Evolutionary conservation across 2,797 vertebrate species (phyloP).

Genomic region (Scyliorhinus canicula): DNA sequence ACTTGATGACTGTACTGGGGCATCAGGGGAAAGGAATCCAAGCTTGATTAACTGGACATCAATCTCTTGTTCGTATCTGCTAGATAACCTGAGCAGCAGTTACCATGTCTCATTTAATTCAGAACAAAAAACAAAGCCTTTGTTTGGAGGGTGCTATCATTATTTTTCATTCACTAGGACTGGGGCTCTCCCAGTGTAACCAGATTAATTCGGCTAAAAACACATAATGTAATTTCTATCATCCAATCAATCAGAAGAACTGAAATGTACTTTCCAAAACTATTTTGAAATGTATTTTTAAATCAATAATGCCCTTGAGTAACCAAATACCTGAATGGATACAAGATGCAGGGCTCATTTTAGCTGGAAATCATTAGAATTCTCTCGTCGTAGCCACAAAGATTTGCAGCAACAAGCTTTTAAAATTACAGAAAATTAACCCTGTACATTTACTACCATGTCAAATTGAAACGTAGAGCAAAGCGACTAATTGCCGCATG

Average conservation of each 20-base stretch:
- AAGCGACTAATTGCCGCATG: background rate
- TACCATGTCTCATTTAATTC: background rate
- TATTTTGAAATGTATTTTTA: conserved; percentile 49
- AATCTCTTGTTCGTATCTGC: background rate
- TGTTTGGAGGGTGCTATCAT: background rate
- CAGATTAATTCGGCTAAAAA: background rate
- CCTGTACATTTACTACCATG: too few relatives aligned
- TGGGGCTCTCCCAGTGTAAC: background rate
- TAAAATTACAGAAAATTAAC: background rate
- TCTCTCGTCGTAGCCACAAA: background rate
- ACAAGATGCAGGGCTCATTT: conserved; percentile 51
- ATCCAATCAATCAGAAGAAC: conserved; percentile 24
- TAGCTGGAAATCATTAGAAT: conserved; percentile 54
- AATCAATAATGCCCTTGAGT: conserved; percentile 61
- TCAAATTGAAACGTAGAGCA: background rate
- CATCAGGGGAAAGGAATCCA: background rate
- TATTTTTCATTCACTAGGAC: background rate
- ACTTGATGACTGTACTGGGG: background rate
- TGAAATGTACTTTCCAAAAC: background rate
- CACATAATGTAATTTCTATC: background rate
- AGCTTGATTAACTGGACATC: background rate
- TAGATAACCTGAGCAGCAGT: background rate
- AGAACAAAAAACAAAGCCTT: background rate
- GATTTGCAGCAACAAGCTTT: background rate
- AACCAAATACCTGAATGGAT: conserved; percentile 62